These are phyloP conservation scores for Neosilurus hyrtlii DNA, from an alignment of 2,797 vertebrate genomes.

Conservation along the genomic window DNA sequence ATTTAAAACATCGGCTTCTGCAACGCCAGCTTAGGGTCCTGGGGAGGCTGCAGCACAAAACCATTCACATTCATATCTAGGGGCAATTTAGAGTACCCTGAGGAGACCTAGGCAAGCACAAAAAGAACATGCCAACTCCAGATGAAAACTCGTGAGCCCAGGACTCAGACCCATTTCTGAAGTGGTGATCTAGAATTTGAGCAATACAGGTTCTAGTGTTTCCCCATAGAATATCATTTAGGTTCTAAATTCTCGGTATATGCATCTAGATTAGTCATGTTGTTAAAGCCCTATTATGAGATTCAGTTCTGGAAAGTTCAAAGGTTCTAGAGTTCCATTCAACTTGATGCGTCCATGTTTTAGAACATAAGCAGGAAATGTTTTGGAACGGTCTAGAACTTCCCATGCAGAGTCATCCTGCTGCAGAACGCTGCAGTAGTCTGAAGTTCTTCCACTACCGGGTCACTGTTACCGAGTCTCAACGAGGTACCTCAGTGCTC, in stretches of 20 bases:
- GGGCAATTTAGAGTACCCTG: too few species aligned
- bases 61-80: too few species aligned
- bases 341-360: neutral
- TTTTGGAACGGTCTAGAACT: neutral
- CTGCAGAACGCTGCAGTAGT: neutral
- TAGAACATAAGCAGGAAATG: conserved; percentile 7
- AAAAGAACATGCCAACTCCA: too few species aligned
- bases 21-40: too few species aligned
- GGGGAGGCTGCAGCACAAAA: too few species aligned
- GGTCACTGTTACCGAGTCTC: neutral
- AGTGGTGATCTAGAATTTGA: neutral
- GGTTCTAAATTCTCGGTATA: neutral
- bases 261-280: neutral
- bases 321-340: neutral
- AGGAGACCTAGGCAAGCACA: too few species aligned
- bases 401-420: neutral
- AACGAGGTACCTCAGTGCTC: neutral
- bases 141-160: too few species aligned
- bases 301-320: too few species aligned
- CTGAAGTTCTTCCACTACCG: conserved; percentile 7
- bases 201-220: neutral
- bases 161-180: too few species aligned
- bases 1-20: neutral
- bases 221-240: neutral
- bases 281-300: neutral